Percentiles rank a stretch among this genome's conserved stretches.
Conservation (phyloP, 2,888 invertebrate genomes). For the Oscheius sp. region DNA sequence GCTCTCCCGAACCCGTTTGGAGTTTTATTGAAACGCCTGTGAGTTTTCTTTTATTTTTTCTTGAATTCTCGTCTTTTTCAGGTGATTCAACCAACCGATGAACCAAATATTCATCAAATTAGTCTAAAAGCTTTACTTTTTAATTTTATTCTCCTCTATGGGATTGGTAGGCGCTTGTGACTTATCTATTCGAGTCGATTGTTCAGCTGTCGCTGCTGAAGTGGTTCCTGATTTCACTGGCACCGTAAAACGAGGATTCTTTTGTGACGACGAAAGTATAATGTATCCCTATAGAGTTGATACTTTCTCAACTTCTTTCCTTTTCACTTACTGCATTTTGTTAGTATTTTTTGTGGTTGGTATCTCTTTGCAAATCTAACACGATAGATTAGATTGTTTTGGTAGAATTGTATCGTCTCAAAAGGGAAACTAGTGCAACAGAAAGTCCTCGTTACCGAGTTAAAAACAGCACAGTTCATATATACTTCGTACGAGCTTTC, state of each 20-base stretch:
- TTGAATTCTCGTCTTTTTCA: constrained; percentile 17
- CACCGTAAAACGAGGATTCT: constrained; percentile 48
- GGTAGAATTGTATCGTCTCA: constrained; percentile 47
- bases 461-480: constrained; percentile 48
- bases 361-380: neutral
- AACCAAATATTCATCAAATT: constrained; percentile 38
- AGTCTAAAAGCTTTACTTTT: constrained; percentile 38
- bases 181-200: neutral
- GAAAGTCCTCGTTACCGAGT: constrained; percentile 44
- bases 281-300: constrained; percentile 42
- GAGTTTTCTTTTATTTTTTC: neutral
- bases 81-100: constrained; percentile 42
- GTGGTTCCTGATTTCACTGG: constrained; percentile 45
- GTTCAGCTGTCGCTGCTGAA: constrained; percentile 42
- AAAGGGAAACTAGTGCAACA: constrained; percentile 34
- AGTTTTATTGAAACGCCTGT: neutral
- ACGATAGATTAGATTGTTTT: constrained; percentile 31
- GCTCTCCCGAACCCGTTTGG: too few relatives aligned
- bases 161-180: constrained; percentile 40
- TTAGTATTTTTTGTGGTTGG: constrained; percentile 38
- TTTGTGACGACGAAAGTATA: constrained; percentile 56
- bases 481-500: constrained; percentile 43
- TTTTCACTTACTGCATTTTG: constrained; percentile 39
- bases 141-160: constrained; percentile 47
- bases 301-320: constrained; percentile 35